Evolutionary conservation across 92 coral and sea anemone species (phyloP).

Genomic region (Phenganax stokvisi): DNA sequence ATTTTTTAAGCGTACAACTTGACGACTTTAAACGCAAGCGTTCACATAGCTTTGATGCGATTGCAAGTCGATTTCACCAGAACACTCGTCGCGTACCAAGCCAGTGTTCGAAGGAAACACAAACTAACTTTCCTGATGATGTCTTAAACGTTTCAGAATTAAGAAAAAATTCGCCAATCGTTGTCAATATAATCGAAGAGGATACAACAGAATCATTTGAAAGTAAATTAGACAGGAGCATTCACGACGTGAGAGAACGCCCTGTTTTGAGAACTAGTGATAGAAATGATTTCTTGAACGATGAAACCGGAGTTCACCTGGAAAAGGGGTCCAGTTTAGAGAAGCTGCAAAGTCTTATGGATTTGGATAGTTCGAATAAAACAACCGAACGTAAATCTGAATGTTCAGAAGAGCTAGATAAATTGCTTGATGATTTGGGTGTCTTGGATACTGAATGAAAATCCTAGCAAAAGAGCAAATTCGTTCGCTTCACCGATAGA

Average conservation of each 20-base stretch:
- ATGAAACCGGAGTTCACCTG: neutral
- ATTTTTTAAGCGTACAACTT: neutral
- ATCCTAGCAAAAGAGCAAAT: neutral
- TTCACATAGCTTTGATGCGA: conserved; percentile 1
- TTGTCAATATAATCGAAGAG: neutral
- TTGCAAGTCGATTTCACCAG: conserved; percentile 1
- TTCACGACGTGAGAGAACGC: neutral
- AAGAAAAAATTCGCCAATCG: neutral
- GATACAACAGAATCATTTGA: neutral
- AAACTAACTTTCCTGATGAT: neutral
- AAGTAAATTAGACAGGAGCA: neutral
- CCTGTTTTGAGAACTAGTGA: neutral
- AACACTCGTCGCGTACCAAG: neutral
- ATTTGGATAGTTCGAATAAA: neutral
- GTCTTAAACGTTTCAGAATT: neutral
- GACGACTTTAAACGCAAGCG: neutral
- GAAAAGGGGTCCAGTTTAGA: neutral
- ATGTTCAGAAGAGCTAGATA: neutral
- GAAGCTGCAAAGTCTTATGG: neutral
- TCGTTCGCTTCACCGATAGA: neutral
- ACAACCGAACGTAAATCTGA: neutral
- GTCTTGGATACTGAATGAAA: neutral
- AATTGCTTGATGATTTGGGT: neutral
- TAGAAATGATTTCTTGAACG: neutral
- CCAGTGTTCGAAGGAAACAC: conserved; percentile 3